Conservation (phyloP, 2,797 vertebrate genomes). For the Bovichtus variegatus region DNA sequence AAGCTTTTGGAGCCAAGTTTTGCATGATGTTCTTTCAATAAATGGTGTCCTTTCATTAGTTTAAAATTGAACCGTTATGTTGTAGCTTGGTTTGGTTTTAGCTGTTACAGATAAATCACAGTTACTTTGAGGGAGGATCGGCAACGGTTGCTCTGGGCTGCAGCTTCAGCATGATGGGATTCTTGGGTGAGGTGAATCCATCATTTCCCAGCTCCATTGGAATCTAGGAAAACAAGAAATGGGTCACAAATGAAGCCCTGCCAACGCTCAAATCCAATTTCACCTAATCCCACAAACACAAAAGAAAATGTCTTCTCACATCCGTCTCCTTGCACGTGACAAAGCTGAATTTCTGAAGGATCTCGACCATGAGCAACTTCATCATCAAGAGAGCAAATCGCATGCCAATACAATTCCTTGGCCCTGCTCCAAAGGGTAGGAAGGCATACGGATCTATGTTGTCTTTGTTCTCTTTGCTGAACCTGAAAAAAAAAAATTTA, state of each 20-base stretch:
- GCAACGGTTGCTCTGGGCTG: conserved; percentile 53
- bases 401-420: conserved; percentile 92
- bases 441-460: conserved; percentile 82
- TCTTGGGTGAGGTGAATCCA: conserved; percentile 64
- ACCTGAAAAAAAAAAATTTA: conserved; percentile 73
- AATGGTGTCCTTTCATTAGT: background rate
- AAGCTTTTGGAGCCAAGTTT: background rate
- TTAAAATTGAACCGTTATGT: background rate
- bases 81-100: background rate
- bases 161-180: conserved; percentile 80
- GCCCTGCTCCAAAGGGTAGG: conserved; percentile 91
- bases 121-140: conserved; percentile 4
- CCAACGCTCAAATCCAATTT: background rate
- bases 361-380: conserved; percentile 80
- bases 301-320: conserved; percentile 72
- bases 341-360: conserved; percentile 88
- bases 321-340: conserved; percentile 88
- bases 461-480: conserved; percentile 88
- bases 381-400: conserved; percentile 87
- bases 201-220: conserved; percentile 66
- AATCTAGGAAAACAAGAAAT: conserved; percentile 63
- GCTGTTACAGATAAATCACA: background rate
- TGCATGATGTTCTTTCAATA: background rate
- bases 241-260: background rate
- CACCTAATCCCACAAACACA: background rate